A percentile compares a stretch with the other conserved stretches of the same genome.
phyloP scores from a whole-genome alignment of 2,113 vertebrate genomes.

The Spheniscus mendiculus region DNA sequence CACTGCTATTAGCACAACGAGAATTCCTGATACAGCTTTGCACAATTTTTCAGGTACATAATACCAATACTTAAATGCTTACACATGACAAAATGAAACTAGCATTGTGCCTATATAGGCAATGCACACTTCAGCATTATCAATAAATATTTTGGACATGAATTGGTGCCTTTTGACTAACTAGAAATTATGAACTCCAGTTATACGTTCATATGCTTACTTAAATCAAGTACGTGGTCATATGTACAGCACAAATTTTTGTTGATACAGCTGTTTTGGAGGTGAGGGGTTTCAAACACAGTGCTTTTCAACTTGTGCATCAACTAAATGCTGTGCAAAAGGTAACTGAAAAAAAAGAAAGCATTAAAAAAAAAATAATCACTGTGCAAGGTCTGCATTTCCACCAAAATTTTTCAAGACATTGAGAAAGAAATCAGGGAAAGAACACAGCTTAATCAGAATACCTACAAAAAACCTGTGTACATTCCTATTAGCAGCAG shows the following conservation, averaged over 20 bases:
- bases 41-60: background rate
- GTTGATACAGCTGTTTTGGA: background rate
- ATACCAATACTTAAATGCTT: background rate
- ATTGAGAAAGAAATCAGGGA: background rate
- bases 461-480: background rate
- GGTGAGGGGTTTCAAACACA: background rate
- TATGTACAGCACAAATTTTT: background rate
- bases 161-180: background rate
- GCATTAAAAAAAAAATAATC: background rate
- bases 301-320: background rate
- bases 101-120: background rate
- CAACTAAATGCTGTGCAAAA: background rate
- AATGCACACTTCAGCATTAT: background rate
- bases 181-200: background rate
- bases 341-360: background rate
- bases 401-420: background rate
- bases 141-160: background rate
- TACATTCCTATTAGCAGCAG: too few relatives aligned
- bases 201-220: background rate
- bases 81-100: background rate
- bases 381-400: background rate
- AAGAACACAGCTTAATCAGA: background rate
- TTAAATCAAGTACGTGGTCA: background rate
- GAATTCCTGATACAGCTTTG: background rate
- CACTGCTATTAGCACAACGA: background rate